Evolutionary conservation across 2,113 vertebrate genomes (phyloP).

Genomic region (Scomber japonicus): DNA sequence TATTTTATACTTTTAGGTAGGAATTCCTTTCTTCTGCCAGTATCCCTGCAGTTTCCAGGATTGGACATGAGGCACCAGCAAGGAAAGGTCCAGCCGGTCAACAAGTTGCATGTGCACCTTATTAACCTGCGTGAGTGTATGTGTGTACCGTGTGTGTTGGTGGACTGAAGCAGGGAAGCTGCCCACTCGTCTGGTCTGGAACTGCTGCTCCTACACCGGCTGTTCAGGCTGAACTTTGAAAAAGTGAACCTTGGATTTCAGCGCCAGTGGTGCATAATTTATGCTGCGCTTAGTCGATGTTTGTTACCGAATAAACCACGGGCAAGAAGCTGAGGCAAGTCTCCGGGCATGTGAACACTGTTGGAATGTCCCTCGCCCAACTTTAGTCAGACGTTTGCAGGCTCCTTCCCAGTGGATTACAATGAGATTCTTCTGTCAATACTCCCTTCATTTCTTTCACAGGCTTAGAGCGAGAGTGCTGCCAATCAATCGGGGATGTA

Average conservation of each 20-base stretch:
- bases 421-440: constrained; percentile 52
- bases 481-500: constrained; percentile 60
- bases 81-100: not conserved
- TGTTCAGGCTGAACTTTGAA: not conserved
- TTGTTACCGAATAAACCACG: constrained; percentile 33
- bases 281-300: constrained; percentile 13
- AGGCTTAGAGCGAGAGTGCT: constrained; percentile 49
- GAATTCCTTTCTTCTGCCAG: not conserved
- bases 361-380: constrained; percentile 33
- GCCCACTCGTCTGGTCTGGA: constrained; percentile 44
- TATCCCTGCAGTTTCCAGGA: not conserved
- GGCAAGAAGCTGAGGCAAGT: constrained; percentile 22
- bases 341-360: constrained; percentile 21
- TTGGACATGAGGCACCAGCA: constrained; percentile 2
- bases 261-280: constrained; percentile 37
- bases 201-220: not conserved
- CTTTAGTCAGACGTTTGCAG: constrained; percentile 20
- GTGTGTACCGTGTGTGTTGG: not conserved
- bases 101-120: constrained; percentile 16
- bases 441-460: constrained; percentile 50
- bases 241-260: constrained; percentile 16
- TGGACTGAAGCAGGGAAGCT: constrained; percentile 4
- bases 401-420: constrained; percentile 48
- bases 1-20: not conserved
- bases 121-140: not conserved